phyloP scores from a whole-genome alignment of 2,113 vertebrate species.

The Rallus limicola region DNA sequence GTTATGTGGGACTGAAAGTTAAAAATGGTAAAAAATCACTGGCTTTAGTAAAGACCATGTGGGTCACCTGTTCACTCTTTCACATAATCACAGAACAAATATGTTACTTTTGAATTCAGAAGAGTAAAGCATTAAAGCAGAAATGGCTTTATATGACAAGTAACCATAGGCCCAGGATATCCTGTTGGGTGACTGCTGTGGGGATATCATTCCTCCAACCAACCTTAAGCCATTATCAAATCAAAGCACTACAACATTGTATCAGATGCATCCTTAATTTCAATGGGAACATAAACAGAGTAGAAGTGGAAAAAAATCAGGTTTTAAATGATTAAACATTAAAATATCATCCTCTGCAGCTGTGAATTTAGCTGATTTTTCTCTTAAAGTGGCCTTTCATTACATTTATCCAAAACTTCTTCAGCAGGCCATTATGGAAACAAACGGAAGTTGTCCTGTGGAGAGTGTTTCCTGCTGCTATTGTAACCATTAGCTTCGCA shows the following conservation, averaged over 20 bases:
- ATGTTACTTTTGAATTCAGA: not conserved
- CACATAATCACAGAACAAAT: not conserved
- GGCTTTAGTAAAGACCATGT: too few species aligned
- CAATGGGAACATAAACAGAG: not conserved
- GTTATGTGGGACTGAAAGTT: not conserved
- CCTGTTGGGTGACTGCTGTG: not conserved
- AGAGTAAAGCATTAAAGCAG: not conserved
- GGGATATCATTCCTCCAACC: not conserved
- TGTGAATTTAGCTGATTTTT: conserved; percentile 7
- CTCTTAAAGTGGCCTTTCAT: not conserved
- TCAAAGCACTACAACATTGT: not conserved
- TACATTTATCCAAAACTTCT: not conserved
- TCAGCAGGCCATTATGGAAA: not conserved
- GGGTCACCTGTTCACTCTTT: too few species aligned
- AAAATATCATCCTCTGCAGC: not conserved
- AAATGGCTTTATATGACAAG: not conserved
- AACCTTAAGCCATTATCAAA: not conserved
- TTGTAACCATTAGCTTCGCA: not conserved
- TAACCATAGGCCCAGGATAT: not conserved
- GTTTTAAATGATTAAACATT: not conserved
- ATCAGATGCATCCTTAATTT: not conserved
- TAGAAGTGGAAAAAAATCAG: not conserved
- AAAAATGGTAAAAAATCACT: not conserved
- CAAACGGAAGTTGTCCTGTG: not conserved
- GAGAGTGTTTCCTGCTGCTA: not conserved